These are phyloP conservation scores for Laticauda laticaudata DNA, from an alignment of 2,113 vertebrate genomes.

Conservation along the genomic window DNA sequence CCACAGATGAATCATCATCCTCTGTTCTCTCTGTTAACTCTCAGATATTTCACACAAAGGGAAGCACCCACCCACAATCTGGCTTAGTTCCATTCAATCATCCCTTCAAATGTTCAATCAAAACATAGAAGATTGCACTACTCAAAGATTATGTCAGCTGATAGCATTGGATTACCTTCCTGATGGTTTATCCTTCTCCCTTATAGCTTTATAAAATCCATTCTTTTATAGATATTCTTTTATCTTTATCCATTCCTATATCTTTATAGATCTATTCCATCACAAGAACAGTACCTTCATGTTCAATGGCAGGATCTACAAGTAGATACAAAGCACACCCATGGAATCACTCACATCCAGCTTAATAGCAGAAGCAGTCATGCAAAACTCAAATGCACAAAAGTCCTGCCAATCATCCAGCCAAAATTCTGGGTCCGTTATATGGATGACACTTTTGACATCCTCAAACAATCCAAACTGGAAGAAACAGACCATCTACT, in stretches of 20 bases:
- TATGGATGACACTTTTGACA: background rate
- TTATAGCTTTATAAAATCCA: background rate
- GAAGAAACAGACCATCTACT: background rate
- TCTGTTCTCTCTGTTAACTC: constrained; percentile 41
- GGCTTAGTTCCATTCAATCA: constrained; percentile 37
- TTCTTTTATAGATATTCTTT: no score
- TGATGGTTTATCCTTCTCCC: background rate
- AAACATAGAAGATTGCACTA: background rate
- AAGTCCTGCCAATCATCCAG: background rate
- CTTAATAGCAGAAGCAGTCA: background rate
- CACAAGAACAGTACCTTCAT: background rate
- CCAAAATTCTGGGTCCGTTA: background rate
- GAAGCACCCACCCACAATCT: constrained; percentile 44
- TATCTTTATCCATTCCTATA: no score
- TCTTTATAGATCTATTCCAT: background rate
- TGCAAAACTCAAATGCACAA: background rate
- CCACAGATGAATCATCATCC: constrained; percentile 56
- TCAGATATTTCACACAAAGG: constrained; percentile 46
- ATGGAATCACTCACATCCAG: background rate
- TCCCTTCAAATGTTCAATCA: background rate
- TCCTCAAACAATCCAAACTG: background rate
- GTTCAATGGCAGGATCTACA: background rate
- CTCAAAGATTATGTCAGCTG: background rate
- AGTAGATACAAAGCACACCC: background rate
- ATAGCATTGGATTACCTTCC: background rate